These are phyloP conservation scores for Microctonus aethiopoides DNA, from an alignment of 2,888 invertebrate species.

Conservation along the genomic window DNA sequence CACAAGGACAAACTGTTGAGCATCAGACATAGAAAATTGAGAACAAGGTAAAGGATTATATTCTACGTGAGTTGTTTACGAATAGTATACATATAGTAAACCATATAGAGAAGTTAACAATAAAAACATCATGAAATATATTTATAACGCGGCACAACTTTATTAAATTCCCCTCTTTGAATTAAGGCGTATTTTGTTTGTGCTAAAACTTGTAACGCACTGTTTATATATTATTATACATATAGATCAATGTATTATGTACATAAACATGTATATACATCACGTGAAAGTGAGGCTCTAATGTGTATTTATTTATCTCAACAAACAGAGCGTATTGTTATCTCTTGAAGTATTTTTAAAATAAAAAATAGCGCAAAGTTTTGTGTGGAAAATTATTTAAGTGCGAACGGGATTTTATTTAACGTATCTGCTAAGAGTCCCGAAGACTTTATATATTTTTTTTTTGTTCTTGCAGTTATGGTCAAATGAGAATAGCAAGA, in stretches of 20 bases:
- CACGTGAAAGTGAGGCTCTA: neutral
- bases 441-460: neutral
- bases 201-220: neutral
- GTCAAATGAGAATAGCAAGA: neutral
- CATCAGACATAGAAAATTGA: conserved; percentile 48
- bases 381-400: neutral
- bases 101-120: neutral
- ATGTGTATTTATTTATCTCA: neutral
- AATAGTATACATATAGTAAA: conserved; percentile 42
- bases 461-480: neutral
- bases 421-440: neutral
- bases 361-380: neutral
- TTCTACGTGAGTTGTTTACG: conserved; percentile 51
- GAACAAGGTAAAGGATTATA: conserved; percentile 52
- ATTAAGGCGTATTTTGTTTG: neutral
- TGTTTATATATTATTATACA: neutral
- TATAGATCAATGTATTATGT: no score
- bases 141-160: neutral
- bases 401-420: neutral
- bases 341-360: conserved; percentile 4
- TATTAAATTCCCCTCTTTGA: neutral
- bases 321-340: conserved; percentile 20
- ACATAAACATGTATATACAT: neutral
- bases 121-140: neutral
- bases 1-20: neutral